Evolutionary conservation across 1,140 invertebrate genomes (phyloP).

Genomic region (Hylyphantes graminicola): DNA sequence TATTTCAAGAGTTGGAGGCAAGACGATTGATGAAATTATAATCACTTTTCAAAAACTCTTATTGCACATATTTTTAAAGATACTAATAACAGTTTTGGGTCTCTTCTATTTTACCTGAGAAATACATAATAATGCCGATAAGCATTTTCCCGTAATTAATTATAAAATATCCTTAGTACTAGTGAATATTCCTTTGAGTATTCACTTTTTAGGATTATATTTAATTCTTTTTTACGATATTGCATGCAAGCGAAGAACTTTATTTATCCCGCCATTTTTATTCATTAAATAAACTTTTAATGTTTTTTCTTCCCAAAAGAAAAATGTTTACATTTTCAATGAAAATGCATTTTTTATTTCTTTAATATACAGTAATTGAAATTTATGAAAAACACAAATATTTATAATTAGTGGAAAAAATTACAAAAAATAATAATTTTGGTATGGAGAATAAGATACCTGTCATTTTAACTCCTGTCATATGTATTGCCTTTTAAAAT

Average conservation of each 20-base stretch:
- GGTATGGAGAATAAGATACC: conserved; percentile 38
- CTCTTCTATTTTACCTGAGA: no score
- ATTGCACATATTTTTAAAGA: no score
- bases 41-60: no score
- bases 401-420: neutral
- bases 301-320: conserved; percentile 9
- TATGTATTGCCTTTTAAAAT: no score
- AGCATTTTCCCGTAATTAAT: conserved; percentile 25
- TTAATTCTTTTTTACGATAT: conserved; percentile 32
- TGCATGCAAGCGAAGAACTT: conserved; percentile 6
- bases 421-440: conserved; percentile 37
- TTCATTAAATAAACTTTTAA: conserved; percentile 19
- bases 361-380: conserved; percentile 30
- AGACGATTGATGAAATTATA: no score
- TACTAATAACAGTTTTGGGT: no score
- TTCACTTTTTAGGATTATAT: conserved; percentile 44
- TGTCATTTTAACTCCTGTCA: conserved; percentile 28
- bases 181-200: conserved; percentile 20
- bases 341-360: neutral
- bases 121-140: neutral
- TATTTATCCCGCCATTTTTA: neutral
- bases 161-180: conserved; percentile 39
- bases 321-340: no score
- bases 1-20: no score
- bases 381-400: conserved; percentile 14